Evolutionary conservation across 2,113 vertebrate species (phyloP).

Genomic region (Lagopus muta): DNA sequence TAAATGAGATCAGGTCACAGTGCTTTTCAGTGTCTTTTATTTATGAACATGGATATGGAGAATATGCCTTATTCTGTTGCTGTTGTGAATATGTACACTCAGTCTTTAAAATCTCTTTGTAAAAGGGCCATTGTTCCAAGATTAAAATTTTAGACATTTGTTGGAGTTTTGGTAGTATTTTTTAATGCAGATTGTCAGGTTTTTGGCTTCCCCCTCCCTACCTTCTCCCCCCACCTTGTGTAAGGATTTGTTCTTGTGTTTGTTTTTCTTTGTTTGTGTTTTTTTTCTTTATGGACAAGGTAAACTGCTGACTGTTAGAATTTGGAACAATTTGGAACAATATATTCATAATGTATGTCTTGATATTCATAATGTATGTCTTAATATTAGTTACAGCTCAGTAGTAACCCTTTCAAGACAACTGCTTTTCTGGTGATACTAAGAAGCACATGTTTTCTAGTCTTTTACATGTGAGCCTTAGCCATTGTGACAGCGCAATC

Average conservation of each 20-base stretch:
- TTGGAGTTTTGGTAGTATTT: neutral
- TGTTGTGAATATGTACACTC: slow-evolving; percentile 20
- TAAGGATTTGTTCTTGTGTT: neutral
- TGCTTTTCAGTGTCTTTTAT: neutral
- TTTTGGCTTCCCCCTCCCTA: neutral
- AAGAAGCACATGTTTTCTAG: neutral
- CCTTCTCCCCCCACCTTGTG: neutral
- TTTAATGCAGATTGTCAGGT: neutral
- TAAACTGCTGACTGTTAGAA: neutral
- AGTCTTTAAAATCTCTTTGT: slow-evolving; percentile 24
- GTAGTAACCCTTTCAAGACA: neutral
- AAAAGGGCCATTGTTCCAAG: neutral
- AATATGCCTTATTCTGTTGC: slow-evolving; percentile 19
- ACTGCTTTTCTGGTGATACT: rapidly evolving
- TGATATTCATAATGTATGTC: neutral
- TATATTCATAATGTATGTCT: neutral
- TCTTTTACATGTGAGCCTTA: neutral
- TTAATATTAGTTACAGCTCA: neutral
- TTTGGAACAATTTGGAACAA: neutral
- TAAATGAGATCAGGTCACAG: neutral
- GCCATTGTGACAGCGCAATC: neutral
- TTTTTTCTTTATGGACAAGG: neutral
- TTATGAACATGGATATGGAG: neutral
- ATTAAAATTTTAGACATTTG: slow-evolving; percentile 31
- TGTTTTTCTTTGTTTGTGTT: neutral